A percentile compares a stretch with the other conserved stretches of the same genome.
phyloP scores from a whole-genome alignment of 2,113 vertebrate species.

The Ceuthmochares aereus region DNA sequence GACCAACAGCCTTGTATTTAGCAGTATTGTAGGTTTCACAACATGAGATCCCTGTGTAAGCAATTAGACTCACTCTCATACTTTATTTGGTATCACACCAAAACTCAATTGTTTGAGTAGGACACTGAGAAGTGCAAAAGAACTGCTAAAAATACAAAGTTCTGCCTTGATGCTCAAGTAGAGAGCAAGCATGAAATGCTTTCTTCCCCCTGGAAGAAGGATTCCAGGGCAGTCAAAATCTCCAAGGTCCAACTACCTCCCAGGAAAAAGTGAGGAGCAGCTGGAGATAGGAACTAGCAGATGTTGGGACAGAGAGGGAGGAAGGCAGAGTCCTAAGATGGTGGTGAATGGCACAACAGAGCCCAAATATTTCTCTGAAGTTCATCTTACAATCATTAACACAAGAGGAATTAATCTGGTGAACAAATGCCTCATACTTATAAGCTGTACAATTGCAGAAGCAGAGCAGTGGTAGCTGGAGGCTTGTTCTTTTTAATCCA shows the following conservation, averaged over 20 bases:
- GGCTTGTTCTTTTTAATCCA: neutral
- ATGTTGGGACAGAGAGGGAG: neutral
- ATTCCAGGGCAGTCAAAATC: neutral
- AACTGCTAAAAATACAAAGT: neutral
- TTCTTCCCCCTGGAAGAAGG: neutral
- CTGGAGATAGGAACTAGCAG: neutral
- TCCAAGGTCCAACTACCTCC: rapidly evolving
- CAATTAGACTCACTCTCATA: neutral
- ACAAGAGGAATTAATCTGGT: rapidly evolving
- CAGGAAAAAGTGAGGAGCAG: neutral
- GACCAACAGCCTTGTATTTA: neutral
- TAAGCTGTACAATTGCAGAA: rapidly evolving
- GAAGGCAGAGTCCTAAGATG: neutral
- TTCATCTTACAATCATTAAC: neutral
- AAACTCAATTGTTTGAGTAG: neutral
- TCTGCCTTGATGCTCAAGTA: neutral
- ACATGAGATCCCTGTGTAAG: neutral
- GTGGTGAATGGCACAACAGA: rapidly evolving
- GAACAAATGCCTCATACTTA: neutral
- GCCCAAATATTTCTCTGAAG: neutral
- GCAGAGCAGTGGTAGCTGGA: neutral
- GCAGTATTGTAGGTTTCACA: neutral
- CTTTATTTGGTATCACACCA: neutral
- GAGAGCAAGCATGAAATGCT: neutral
- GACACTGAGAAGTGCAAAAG: neutral